phyloP scores from a whole-genome alignment of 2,113 vertebrate genomes.

The Podiceps cristatus region DNA sequence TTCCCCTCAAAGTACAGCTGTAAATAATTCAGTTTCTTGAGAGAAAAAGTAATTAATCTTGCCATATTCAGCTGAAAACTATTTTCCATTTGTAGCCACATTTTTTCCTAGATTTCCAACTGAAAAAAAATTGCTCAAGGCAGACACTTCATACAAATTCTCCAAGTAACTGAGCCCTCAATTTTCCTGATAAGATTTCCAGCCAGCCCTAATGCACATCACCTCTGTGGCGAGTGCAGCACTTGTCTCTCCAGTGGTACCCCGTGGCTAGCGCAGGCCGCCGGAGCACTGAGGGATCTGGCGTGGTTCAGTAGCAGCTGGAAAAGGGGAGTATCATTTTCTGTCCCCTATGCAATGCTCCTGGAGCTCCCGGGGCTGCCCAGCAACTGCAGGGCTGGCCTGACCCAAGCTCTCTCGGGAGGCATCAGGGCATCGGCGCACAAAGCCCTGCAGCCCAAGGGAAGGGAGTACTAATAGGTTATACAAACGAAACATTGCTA shows the following conservation, averaged over 20 bases:
- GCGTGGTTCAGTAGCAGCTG: neutral
- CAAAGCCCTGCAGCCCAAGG: neutral
- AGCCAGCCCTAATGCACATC: neutral
- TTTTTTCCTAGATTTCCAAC: neutral
- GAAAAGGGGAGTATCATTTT: neutral
- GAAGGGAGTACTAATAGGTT: neutral
- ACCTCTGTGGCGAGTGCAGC: neutral
- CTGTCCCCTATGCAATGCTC: neutral
- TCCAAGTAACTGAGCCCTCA: neutral
- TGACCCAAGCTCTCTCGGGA: neutral
- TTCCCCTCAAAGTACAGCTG: neutral
- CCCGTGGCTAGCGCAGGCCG: neutral
- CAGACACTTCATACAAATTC: neutral
- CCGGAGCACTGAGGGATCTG: neutral
- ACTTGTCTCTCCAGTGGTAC: neutral
- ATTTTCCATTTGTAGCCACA: neutral
- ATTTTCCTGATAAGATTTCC: neutral
- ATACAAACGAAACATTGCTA: neutral
- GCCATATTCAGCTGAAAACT: neutral
- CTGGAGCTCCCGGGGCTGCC: neutral
- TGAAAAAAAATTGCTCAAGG: neutral
- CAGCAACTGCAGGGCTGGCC: neutral
- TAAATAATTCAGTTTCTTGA: neutral
- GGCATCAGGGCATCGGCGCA: neutral
- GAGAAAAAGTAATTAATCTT: neutral